Conservation (phyloP, 1,140 invertebrate species). For the Centruroides sculpturatus region DNA sequence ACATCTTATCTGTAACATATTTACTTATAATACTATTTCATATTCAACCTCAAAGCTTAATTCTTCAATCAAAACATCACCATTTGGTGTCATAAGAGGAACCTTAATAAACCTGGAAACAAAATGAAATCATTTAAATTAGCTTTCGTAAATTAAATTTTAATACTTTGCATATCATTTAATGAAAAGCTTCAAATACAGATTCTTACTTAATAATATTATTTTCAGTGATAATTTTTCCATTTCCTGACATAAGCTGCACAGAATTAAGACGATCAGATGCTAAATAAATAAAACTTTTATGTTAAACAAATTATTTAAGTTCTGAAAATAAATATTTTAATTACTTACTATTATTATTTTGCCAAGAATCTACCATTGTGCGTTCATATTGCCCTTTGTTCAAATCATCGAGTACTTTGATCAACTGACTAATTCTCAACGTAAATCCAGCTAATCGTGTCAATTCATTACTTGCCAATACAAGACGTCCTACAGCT, state of each 20-base stretch:
- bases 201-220: slow-evolving; percentile 53
- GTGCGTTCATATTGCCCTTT: slow-evolving; percentile 70
- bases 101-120: slow-evolving; percentile 62
- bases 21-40: too few species aligned
- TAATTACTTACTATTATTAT: background rate
- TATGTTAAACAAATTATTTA: background rate
- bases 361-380: slow-evolving; percentile 50
- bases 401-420: slow-evolving; percentile 39
- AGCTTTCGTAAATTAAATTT: too few species aligned
- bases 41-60: slow-evolving; percentile 59
- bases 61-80: slow-evolving; percentile 80
- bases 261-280: too few species aligned
- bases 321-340: too few species aligned
- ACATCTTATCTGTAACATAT: background rate
- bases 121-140: background rate
- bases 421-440: slow-evolving; percentile 47
- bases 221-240: slow-evolving; percentile 68
- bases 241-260: slow-evolving; percentile 45
- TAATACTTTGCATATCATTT: too few species aligned
- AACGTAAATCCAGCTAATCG: slow-evolving; percentile 76
- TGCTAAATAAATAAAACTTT: background rate
- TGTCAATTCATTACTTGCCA: slow-evolving; percentile 87
- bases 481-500: slow-evolving; percentile 82
- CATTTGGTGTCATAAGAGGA: slow-evolving; percentile 91
- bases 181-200: background rate